Base-by-base conservation (phyloP, 2,113 vertebrate species). In the Spea multiplicata region DNA sequence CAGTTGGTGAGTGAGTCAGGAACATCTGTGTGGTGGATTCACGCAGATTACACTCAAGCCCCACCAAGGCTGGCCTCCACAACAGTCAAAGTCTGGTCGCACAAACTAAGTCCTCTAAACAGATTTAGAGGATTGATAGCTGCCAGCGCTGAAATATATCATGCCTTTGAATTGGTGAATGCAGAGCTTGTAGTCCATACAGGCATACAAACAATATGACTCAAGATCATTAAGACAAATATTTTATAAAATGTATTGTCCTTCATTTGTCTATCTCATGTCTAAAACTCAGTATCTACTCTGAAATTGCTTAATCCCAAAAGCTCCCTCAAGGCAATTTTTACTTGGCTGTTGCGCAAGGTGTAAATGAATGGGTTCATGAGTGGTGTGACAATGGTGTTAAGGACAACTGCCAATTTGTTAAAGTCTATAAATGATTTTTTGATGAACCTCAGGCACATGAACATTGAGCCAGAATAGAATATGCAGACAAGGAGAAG, bases 301-400 rank as follows among this genome's bases (percentile, higher is more conserved):
- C 55, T 59, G 55, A 13, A 59, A 59, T 9, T 65, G 13, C 8
- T 48, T 5, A 0, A 57, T 6, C 5, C 10, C 5, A 17, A 13
- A 17, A 65, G 6, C 30, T 6, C 5, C 17, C 8, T 75, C 5
- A 75, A 0, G 10, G 73, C 46, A 8, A 13, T 3, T 45, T 16
- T 57, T 30, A 76, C 64, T 57, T 76, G 49, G 12, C 9, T 66
- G 14, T 76, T 76, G n/a, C 74, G 44, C 50, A 76, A 47, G 16
- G 64, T 67, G 46, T 76, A 75, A n/a, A 75, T 75, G 13, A 75
- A 52, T 53, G 74, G 74, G 30, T 75, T 75, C 3, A 66, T 30
- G 6, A 67, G 6, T 1, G 74, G 74, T 5, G 74, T 66, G 14
- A 75, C 14, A 14, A 75, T 55, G 3, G 62, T 66, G 62, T 66